Base-by-base conservation (phyloP, 2,113 vertebrate species). In the Falcunculus frontatus region DNA sequence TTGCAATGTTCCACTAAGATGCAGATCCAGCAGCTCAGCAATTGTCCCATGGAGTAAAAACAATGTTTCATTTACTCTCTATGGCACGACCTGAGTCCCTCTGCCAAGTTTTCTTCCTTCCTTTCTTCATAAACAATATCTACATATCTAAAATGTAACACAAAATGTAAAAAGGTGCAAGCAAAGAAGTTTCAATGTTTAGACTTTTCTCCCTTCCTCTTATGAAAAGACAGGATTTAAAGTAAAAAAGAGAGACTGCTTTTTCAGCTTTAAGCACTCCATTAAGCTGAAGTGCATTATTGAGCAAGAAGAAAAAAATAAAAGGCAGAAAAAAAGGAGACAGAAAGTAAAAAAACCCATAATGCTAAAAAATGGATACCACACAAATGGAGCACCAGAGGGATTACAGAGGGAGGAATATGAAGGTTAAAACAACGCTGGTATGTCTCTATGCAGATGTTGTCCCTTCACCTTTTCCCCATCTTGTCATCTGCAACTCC, bases 41-140 rank as follows among this genome's bases (percentile, higher is more conserved):
- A 60, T 94, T 86, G 82, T n/a, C 52, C 70, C 47, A 63, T 56
- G 59, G 85, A 93, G 72, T 86, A 96, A 90, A 94, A 95, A 93
- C 50, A 94, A 91, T 67, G 64, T 63, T 91, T 73, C 59, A 55
- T 88, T 96, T 95, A 85, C 55, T 87, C 53, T 44, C 74, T 60
- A 9, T 87, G 64, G 52, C 37, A 87, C 64, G 84, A 68, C 49
- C 46, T 27, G 46, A 55, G 70, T 39, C 13, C 14, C 42, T 88
- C 68, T 94, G 92, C 68, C 88, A 95, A 93, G 35, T 77, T 90
- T 79, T 64, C 53, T 90, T 79, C 70, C 70, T 94, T 94, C 68
- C 20, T 77, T 86, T 77, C 62, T 59, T 59, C 0, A 4, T 77
- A 88, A 93, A 93, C 18, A 86, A 27, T 73, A 90, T 85, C 62